Conservation (phyloP, 2,888 invertebrate genomes). For the Heliconius erato region DNA sequence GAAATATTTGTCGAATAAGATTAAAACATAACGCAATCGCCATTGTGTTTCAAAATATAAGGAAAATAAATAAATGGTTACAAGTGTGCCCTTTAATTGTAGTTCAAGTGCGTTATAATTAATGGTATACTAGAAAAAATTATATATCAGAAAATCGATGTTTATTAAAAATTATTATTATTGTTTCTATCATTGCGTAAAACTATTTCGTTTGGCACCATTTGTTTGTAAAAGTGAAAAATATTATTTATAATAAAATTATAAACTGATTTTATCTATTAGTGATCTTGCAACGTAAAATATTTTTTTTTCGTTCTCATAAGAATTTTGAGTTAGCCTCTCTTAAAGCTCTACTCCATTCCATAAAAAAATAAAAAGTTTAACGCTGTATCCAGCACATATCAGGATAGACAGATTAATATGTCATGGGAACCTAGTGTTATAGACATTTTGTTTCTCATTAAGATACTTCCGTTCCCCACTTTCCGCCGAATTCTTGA, state of each 20-base stretch:
- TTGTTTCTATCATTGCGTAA: too few relatives aligned
- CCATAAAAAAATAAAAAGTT: too few relatives aligned
- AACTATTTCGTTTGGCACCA: neutral
- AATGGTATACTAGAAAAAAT: neutral
- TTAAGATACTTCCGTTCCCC: too few relatives aligned
- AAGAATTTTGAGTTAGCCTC: too few relatives aligned
- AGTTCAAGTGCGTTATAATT: neutral
- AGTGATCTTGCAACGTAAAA: too few relatives aligned
- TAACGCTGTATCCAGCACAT: too few relatives aligned
- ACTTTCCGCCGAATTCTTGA: too few relatives aligned
- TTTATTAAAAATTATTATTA: neutral
- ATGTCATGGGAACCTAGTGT: too few relatives aligned
- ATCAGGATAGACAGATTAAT: too few relatives aligned
- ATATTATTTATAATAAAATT: neutral
- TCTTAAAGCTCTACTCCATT: too few relatives aligned
- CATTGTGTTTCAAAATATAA: conserved; percentile 18
- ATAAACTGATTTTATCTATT: neutral
- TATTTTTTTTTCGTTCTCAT: too few relatives aligned
- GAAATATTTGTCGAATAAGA: conserved; percentile 39
- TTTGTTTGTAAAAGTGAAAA: neutral
- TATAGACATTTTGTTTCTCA: too few relatives aligned
- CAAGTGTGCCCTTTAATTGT: conserved; percentile 2
- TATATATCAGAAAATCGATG: neutral
- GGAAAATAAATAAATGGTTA: conserved; percentile 26
- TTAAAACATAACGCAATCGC: conserved; percentile 11